Percentiles rank a stretch among this genome's conserved stretches.
Conservation (phyloP, 2,797 vertebrate genomes). For the Enteromius paludinosus region DNA sequence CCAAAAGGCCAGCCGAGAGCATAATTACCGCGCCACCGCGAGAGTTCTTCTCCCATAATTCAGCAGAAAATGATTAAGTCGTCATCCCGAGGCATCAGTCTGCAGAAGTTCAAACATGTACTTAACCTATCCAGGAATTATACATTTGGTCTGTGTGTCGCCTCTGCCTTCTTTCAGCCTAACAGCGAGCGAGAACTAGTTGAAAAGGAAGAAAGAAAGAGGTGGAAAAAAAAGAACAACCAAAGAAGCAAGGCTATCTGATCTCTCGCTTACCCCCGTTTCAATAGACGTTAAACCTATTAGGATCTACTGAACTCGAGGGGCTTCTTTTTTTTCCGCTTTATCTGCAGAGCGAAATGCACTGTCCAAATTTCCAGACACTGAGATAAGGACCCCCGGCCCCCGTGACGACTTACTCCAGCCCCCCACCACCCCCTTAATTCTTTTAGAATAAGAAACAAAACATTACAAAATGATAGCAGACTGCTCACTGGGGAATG, state of each 20-base stretch:
- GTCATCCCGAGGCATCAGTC: slow-evolving; percentile 97
- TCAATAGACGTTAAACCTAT: slow-evolving; percentile 97
- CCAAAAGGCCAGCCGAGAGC: slow-evolving; percentile 86
- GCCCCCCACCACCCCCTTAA: slow-evolving; percentile 73
- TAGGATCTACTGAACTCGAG: slow-evolving; percentile 89
- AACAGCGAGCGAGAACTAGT: slow-evolving; percentile 60
- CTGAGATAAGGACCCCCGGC: slow-evolving; percentile 90
- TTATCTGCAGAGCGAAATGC: slow-evolving; percentile 86
- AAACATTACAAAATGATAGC: slow-evolving; percentile 99
- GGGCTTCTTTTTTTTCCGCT: slow-evolving; percentile 71
- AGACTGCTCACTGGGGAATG: slow-evolving; percentile 95
- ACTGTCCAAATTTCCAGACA: slow-evolving; percentile 94
- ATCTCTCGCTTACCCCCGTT: slow-evolving; percentile 90
- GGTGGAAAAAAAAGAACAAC: slow-evolving; percentile 51
- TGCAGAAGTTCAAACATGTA: slow-evolving; percentile 99
- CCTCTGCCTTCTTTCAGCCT: slow-evolving; percentile 84
- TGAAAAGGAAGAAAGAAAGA: slow-evolving; percentile 61
- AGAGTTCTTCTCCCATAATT: slow-evolving; percentile 95
- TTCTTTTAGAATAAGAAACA: slow-evolving; percentile 97
- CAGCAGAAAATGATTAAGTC: slow-evolving; percentile 99
- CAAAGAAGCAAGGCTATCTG: slow-evolving; percentile 85
- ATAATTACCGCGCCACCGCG: slow-evolving; percentile 87
- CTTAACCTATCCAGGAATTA: slow-evolving; percentile 99
- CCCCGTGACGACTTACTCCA: slow-evolving; percentile 86
- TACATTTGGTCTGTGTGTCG: slow-evolving; percentile 88